Conservation (phyloP, 2,888 invertebrate species). For the Folsomia candida region DNA sequence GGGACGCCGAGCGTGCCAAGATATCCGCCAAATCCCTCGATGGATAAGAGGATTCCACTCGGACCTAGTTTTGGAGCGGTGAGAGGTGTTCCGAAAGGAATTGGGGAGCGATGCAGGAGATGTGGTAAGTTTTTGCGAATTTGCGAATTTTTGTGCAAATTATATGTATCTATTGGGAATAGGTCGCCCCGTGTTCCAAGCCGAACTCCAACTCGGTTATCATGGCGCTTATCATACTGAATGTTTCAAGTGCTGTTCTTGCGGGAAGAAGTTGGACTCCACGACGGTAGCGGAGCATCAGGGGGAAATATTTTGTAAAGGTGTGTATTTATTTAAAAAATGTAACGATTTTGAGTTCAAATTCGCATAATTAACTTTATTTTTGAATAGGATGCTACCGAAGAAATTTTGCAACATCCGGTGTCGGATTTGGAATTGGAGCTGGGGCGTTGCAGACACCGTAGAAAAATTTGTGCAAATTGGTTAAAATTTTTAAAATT, state of each 20-base stretch:
- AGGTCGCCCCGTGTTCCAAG: conserved; percentile 34
- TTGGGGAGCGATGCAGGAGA: conserved; percentile 35
- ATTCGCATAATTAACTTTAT: background rate
- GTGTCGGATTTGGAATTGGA: conserved; percentile 38
- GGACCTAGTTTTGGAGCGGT: conserved; percentile 12
- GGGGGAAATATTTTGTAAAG: conserved; percentile 90
- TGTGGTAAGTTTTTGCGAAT: conserved; percentile 29
- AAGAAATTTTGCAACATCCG: conserved; percentile 35
- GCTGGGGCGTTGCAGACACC: conserved; percentile 44
- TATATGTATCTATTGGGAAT: too few relatives aligned
- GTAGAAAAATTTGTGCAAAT: conserved; percentile 17
- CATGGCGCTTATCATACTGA: conserved; percentile 40
- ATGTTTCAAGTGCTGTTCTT: conserved; percentile 41
- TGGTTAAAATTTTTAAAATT: too few relatives aligned
- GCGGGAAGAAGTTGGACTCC: conserved; percentile 85
- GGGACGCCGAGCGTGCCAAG: conserved; percentile 20
- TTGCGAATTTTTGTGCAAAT: background rate
- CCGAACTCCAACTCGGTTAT: conserved; percentile 36
- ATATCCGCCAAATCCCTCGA: conserved; percentile 19
- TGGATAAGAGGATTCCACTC: conserved; percentile 14
- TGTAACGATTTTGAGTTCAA: background rate
- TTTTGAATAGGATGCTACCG: conserved; percentile 37
- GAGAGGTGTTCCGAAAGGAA: conserved; percentile 20
- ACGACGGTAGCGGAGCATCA: conserved; percentile 97
- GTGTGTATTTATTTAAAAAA: conserved; percentile 12